phyloP scores from a whole-genome alignment of 2,888 invertebrate genomes.

The Endotricha flammealis region DNA sequence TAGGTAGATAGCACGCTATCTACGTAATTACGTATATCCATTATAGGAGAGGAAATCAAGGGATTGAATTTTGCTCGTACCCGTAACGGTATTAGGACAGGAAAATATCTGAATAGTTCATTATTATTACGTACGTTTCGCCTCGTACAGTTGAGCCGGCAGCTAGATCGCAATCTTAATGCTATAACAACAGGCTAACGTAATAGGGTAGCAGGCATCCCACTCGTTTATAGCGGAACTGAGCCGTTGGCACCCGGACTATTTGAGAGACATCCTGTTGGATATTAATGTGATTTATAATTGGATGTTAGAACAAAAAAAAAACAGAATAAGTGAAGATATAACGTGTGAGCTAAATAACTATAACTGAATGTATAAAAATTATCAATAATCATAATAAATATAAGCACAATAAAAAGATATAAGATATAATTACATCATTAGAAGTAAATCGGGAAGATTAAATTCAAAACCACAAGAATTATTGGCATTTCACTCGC shows the following conservation, averaged over 20 bases:
- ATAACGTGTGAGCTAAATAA: too few species aligned
- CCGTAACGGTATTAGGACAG: constrained; percentile 41
- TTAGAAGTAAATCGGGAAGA: too few species aligned
- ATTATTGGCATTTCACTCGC: too few species aligned
- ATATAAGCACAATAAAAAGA: too few species aligned
- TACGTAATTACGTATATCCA: constrained; percentile 44
- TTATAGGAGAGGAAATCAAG: constrained; percentile 42
- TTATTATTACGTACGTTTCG: constrained; percentile 41
- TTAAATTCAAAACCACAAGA: too few species aligned
- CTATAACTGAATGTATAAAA: too few species aligned
- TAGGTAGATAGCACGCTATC: constrained; percentile 32
- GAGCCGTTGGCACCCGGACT: constrained; percentile 23
- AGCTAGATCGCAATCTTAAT: constrained; percentile 53
- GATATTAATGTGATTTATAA: too few species aligned
- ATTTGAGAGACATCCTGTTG: too few species aligned
- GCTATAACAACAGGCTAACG: constrained; percentile 45
- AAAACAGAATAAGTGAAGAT: too few species aligned
- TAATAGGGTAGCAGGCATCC: constrained; percentile 51
- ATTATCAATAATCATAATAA: too few species aligned
- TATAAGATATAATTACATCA: too few species aligned
- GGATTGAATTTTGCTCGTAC: constrained; percentile 40
- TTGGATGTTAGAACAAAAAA: too few species aligned
- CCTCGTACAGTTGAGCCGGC: constrained; percentile 33
- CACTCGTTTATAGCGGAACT: constrained; percentile 37
- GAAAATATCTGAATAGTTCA: constrained; percentile 41